Conservation (phyloP, 2,113 vertebrate species). For the Sphyrna mokarran region DNA sequence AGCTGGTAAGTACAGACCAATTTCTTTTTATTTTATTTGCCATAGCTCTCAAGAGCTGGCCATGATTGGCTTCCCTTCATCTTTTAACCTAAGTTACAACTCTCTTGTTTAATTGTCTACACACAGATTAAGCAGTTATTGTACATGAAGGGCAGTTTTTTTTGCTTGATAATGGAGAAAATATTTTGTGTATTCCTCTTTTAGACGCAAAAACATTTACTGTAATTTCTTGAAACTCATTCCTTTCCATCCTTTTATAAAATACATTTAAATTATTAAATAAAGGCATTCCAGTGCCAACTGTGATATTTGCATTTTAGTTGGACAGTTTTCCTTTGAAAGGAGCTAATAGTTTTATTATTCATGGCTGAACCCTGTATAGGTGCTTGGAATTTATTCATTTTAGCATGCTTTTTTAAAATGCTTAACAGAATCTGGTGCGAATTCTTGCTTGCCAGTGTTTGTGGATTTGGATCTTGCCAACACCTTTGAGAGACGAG, state of each 20-base stretch:
- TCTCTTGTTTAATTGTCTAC: neutral
- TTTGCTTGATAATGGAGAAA: neutral
- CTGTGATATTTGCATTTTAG: neutral
- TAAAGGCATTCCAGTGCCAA: neutral
- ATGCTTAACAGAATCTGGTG: neutral
- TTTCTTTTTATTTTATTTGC: too few relatives aligned
- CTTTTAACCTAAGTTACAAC: neutral
- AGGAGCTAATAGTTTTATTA: neutral
- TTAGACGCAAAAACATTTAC: neutral
- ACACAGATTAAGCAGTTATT: neutral
- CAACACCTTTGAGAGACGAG: neutral
- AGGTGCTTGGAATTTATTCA: neutral
- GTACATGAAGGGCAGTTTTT: neutral
- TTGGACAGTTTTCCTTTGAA: neutral
- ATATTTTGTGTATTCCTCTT: neutral
- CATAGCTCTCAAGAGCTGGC: neutral
- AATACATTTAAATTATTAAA: neutral
- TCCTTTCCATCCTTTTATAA: neutral
- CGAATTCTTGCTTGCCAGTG: neutral
- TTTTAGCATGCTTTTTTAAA: neutral
- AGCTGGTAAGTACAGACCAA: constrained; percentile 73
- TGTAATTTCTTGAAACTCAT: neutral
- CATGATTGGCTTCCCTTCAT: neutral
- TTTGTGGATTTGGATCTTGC: neutral
- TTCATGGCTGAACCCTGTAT: neutral